Percentiles rank a stretch among this genome's conserved stretches.
Conservation (phyloP, 2,113 vertebrate genomes). For the Madoqua kirkii region DNA sequence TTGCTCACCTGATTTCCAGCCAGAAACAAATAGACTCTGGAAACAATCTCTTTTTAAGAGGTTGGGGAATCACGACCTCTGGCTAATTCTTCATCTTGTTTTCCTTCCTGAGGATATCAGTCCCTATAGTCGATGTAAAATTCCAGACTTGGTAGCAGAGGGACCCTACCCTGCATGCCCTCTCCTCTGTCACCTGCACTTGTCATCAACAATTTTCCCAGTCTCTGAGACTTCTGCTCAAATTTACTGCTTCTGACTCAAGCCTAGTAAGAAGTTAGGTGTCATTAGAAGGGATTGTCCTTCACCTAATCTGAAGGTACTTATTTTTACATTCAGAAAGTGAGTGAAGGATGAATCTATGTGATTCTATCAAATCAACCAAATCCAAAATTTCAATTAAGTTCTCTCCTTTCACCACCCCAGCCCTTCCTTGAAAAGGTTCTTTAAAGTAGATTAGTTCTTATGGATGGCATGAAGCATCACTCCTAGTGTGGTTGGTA, state of each 20-base stretch:
- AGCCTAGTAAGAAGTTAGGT: neutral
- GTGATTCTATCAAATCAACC: neutral
- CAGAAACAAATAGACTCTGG: conserved; percentile 64
- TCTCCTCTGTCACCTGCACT: neutral
- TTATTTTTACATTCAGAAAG: neutral
- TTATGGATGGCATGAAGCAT: neutral
- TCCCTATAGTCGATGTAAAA: neutral
- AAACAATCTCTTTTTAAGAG: conserved; percentile 52
- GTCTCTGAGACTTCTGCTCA: neutral
- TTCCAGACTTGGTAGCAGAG: neutral
- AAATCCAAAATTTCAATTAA: neutral
- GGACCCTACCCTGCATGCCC: neutral
- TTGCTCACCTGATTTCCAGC: conserved; percentile 54
- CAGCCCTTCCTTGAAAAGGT: neutral
- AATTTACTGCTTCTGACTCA: neutral
- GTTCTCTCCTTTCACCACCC: neutral
- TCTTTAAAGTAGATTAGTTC: neutral
- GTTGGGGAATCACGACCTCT: neutral
- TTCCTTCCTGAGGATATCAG: neutral
- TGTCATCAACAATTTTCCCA: neutral
- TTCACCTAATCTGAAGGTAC: neutral
- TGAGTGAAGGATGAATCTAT: neutral
- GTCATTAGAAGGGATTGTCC: neutral
- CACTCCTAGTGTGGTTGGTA: neutral
- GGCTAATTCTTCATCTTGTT: conserved; percentile 35